These are phyloP conservation scores for Lasius platythorax DNA, from an alignment of 2,888 invertebrate species.

Conservation along the genomic window DNA sequence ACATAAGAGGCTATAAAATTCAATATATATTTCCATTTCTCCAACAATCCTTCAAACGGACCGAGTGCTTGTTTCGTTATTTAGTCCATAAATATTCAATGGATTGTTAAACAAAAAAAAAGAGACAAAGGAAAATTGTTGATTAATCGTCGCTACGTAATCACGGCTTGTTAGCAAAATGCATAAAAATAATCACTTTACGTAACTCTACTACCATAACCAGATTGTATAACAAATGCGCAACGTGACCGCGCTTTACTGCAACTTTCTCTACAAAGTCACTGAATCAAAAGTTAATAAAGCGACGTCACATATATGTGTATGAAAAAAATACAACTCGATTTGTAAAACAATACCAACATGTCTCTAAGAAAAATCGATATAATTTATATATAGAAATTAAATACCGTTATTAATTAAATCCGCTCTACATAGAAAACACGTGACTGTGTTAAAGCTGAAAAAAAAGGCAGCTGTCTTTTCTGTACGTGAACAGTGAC, in stretches of 20 bases:
- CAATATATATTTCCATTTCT: background rate
- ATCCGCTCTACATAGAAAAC: background rate
- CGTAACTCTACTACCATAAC: conserved; percentile 29
- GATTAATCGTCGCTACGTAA: conserved; percentile 33
- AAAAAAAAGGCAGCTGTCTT: too few relatives aligned
- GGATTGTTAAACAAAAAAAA: background rate
- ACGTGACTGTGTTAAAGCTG: background rate
- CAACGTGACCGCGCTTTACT: conserved; percentile 5
- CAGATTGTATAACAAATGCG: conserved; percentile 44
- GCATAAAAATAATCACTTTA: conserved; percentile 45
- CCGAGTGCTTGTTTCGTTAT: background rate
- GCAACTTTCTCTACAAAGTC: conserved; percentile 39
- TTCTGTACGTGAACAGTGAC: background rate
- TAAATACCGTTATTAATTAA: background rate
- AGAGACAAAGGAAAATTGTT: background rate
- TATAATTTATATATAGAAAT: background rate
- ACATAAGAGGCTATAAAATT: background rate
- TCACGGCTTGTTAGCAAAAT: conserved; percentile 33
- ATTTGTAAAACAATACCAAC: background rate
- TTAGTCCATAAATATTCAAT: background rate
- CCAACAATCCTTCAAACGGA: background rate
- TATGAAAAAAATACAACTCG: background rate
- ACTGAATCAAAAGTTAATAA: conserved; percentile 35
- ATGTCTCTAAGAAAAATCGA: background rate
- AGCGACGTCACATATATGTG: background rate